Conservation (phyloP, 1,140 invertebrate genomes). For the Portunus trituberculatus region DNA sequence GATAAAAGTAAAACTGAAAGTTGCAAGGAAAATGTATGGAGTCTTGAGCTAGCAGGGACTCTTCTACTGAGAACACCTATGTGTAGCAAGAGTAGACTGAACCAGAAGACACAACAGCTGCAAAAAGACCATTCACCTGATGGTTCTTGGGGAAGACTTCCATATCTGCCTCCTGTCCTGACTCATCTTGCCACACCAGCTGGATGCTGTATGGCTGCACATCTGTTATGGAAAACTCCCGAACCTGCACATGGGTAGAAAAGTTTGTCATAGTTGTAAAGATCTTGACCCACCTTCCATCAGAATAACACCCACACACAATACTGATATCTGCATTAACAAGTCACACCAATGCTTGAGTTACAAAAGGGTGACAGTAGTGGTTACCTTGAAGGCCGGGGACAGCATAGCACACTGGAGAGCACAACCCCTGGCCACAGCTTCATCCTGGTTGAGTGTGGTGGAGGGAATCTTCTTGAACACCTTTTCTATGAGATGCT, state of each 20-base stretch:
- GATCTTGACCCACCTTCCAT: too few relatives aligned
- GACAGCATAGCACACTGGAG: constrained; percentile 98
- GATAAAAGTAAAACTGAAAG: background rate
- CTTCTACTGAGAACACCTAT: too few relatives aligned
- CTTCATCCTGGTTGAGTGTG: constrained; percentile 98
- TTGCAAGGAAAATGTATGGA: background rate
- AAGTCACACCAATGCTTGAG: too few relatives aligned
- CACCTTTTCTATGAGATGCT: constrained; percentile 90
- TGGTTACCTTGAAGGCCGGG: constrained; percentile 89
- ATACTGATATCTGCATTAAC: too few relatives aligned
- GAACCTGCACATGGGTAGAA: constrained; percentile 82
- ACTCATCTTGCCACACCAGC: constrained; percentile 90
- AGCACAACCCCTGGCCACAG: constrained; percentile 96
- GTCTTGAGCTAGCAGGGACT: too few relatives aligned
- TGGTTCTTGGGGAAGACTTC: constrained; percentile 94
- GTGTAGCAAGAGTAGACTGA: too few relatives aligned
- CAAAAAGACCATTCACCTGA: constrained; percentile 77
- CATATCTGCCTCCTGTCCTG: constrained; percentile 86
- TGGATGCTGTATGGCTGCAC: constrained; percentile 95
- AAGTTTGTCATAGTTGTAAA: too few relatives aligned
- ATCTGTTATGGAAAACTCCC: constrained; percentile 96
- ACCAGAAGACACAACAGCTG: background rate
- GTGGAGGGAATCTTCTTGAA: constrained; percentile 94
- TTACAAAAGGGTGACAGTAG: too few relatives aligned
- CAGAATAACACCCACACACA: too few relatives aligned